Percentiles rank a stretch among this genome's conserved stretches.
These are phyloP conservation scores for Aethes cnicana DNA, from an alignment of 2,888 invertebrate genomes.

Conservation along the genomic window DNA sequence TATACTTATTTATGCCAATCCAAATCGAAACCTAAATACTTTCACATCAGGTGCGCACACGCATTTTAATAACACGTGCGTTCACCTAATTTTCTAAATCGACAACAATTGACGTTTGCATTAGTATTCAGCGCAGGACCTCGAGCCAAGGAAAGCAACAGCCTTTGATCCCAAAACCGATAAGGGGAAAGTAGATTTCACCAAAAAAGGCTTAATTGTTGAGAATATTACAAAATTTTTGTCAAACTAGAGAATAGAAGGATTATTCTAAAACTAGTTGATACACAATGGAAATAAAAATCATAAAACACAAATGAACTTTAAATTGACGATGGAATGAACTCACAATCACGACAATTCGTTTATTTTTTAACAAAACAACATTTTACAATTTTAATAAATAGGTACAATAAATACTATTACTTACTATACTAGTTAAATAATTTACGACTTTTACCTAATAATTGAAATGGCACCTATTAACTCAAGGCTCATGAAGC, in stretches of 20 bases:
- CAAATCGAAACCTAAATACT: not conserved
- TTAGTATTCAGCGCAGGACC: conserved; percentile 60
- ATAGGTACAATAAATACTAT: conserved; percentile 43
- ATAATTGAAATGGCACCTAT: conserved; percentile 54
- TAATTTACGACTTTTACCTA: conserved; percentile 32
- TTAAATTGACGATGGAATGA: too few species aligned
- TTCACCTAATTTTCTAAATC: conserved; percentile 57
- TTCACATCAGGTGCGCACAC: conserved; percentile 37
- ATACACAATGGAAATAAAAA: too few species aligned
- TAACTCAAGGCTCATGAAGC: conserved; percentile 8
- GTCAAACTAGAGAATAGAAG: conserved; percentile 34
- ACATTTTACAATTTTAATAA: conserved; percentile 33
- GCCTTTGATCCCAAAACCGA: conserved; percentile 59
- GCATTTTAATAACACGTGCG: conserved; percentile 36
- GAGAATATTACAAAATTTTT: conserved; percentile 26
- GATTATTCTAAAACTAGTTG: conserved; percentile 11
- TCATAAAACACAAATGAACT: too few species aligned
- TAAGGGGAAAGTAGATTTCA: conserved; percentile 71
- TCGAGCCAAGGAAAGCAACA: conserved; percentile 56
- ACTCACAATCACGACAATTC: conserved; percentile 1
- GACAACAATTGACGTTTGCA: conserved; percentile 46
- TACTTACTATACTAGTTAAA: conserved; percentile 32
- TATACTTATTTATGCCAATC: too few species aligned
- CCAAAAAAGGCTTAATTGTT: conserved; percentile 46
- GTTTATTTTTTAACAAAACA: conserved; percentile 4